Percentiles rank a stretch among this genome's conserved stretches.
These are phyloP conservation scores for Acanthoscelides obtectus DNA, from an alignment of 2,888 invertebrate genomes.

Conservation along the genomic window DNA sequence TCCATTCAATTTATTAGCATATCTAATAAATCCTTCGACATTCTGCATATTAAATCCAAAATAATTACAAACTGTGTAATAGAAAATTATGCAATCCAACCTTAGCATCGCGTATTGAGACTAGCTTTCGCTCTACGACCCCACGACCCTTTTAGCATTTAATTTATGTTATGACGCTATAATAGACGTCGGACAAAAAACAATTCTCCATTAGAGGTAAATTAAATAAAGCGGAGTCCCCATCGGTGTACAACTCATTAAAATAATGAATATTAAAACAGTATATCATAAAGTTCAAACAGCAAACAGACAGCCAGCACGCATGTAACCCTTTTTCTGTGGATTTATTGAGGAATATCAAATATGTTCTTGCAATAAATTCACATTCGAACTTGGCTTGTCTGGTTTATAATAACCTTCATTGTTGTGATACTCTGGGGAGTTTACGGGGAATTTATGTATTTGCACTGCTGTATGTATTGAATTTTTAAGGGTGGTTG, in stretches of 20 bases:
- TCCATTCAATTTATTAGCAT: no score
- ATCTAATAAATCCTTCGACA: no score
- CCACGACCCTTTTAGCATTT: neutral
- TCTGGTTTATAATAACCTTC: constrained; percentile 23
- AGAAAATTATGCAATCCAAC: neutral
- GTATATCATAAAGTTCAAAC: constrained; percentile 17
- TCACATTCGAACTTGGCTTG: constrained; percentile 10
- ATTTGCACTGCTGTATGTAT: constrained; percentile 24
- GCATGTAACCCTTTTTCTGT: constrained; percentile 21
- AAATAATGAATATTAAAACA: constrained; percentile 12
- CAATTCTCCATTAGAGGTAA: neutral
- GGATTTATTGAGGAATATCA: constrained; percentile 29
- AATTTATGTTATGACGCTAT: neutral
- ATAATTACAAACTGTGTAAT: neutral
- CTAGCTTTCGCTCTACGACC: neutral
- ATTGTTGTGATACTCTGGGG: constrained; percentile 32
- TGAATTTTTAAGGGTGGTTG: constrained; percentile 4
- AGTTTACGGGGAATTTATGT: constrained; percentile 28
- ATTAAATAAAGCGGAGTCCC: neutral
- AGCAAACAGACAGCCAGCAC: constrained; percentile 18
- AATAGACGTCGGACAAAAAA: neutral
- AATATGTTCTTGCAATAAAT: constrained; percentile 27
- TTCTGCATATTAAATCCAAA: neutral
- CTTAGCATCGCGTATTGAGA: neutral
- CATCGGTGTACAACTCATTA: neutral